Percentiles rank a stretch among this genome's conserved stretches.
These are phyloP conservation scores for Aurelia coerulea DNA, from an alignment of 30 jellyfish, hydroid and myxozoan genomes.

Conservation along the genomic window DNA sequence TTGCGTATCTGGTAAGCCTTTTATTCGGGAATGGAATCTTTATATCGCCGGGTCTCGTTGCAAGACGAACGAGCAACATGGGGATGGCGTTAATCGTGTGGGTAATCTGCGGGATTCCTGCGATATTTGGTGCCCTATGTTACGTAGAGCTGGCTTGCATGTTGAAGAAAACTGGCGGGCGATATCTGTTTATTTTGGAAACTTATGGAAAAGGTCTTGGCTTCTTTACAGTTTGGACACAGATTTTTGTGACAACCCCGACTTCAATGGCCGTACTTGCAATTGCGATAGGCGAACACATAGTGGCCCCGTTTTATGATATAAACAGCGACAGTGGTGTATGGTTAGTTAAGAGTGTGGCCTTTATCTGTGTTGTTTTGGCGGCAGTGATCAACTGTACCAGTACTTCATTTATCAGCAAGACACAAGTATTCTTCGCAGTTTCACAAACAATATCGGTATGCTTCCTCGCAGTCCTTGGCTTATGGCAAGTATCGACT, in stretches of 20 bases:
- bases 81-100: constrained; percentile 37
- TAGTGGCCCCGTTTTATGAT: constrained; percentile 1
- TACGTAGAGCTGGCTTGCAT: constrained; percentile 10
- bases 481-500: constrained; percentile 19
- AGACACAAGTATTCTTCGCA: constrained; percentile 5
- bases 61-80: constrained; percentile 8
- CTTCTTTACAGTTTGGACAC: constrained; percentile 6
- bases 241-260: constrained; percentile 5
- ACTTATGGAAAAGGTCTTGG: neutral
- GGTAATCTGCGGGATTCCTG: neutral
- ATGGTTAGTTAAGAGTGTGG: constrained; percentile 8
- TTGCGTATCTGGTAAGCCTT: neutral
- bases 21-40: constrained; percentile 18
- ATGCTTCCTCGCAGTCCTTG: constrained; percentile 1
- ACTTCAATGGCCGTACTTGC: constrained; percentile 1
- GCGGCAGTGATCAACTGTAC: constrained; percentile 1
- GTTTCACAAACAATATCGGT: neutral
- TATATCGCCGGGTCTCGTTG: constrained; percentile 25
- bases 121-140: constrained; percentile 11
- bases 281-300: constrained; percentile 12
- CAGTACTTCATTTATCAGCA: neutral
- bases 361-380: neutral
- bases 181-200: neutral
- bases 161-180: constrained; percentile 7
- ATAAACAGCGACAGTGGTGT: neutral